These are phyloP conservation scores for Sciurus carolinensis DNA, from an alignment of 2,797 vertebrate species.

Conservation along the genomic window DNA sequence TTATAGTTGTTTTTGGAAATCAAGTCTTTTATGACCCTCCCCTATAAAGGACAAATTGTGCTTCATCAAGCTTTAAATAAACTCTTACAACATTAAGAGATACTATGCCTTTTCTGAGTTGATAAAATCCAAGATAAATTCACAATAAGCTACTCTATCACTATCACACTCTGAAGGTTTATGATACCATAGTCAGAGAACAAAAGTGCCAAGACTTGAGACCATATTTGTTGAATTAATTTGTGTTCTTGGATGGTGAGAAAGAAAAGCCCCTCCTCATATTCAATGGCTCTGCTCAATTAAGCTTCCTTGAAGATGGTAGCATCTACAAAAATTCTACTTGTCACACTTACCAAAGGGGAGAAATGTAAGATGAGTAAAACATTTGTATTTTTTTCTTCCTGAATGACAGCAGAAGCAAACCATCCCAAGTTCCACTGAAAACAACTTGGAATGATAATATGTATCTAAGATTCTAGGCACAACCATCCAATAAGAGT, in stretches of 20 bases:
- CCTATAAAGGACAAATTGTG: neutral
- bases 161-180: neutral
- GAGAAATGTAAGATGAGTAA: neutral
- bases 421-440: neutral
- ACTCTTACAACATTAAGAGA: neutral
- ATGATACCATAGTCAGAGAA: neutral
- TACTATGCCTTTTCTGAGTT: neutral
- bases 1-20: neutral
- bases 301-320: neutral
- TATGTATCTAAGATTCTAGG: neutral
- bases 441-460: slow-evolving; percentile 2
- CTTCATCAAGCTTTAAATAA: neutral
- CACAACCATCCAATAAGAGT: neutral
- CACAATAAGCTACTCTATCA: neutral
- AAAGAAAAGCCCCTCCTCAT: neutral
- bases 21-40: slow-evolving; percentile 15
- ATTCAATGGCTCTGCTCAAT: neutral
- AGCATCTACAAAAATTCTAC: neutral
- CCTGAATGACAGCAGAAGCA: neutral
- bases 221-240: neutral
- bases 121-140: neutral
- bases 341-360: neutral
- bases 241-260: neutral
- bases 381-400: neutral
- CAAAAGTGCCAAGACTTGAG: neutral